Evolutionary conservation across 1,140 invertebrate species (phyloP).

Genomic region (Drosophila suzukii): DNA sequence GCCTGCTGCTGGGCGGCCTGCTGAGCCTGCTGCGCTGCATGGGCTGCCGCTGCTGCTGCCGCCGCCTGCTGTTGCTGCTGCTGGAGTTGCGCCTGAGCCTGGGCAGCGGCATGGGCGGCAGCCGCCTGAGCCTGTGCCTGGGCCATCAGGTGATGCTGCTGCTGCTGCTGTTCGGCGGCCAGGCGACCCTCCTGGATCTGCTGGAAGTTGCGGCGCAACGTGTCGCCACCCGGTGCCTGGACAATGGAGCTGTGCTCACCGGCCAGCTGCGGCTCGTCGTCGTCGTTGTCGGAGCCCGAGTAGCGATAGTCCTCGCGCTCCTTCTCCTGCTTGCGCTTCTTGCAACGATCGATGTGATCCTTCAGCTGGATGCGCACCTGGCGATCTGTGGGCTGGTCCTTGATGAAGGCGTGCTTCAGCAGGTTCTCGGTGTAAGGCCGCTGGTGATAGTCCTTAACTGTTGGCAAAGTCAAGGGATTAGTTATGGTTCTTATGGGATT

Average conservation of each 20-base stretch:
- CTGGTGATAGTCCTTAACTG: conserved; percentile 98
- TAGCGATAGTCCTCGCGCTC: conserved; percentile 93
- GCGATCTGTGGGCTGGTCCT: conserved; percentile 98
- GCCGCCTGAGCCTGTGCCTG: conserved; percentile 82
- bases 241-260: conserved; percentile 96
- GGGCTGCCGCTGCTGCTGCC: conserved; percentile 81
- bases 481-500: background rate
- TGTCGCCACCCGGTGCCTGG: conserved; percentile 95
- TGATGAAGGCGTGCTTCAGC: conserved; percentile 98
- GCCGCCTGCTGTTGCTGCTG: conserved; percentile 84
- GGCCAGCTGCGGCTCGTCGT: conserved; percentile 92
- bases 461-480: conserved; percentile 65
- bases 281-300: conserved; percentile 95
- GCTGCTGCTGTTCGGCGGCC: conserved; percentile 84
- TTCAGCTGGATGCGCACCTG: conserved; percentile 99
- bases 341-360: conserved; percentile 99
- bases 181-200: conserved; percentile 96
- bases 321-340: conserved; percentile 96
- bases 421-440: conserved; percentile 99
- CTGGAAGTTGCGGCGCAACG: conserved; percentile 97
- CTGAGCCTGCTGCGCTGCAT: conserved; percentile 58
- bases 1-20: conserved; percentile 83
- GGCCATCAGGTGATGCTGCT: conserved; percentile 71
- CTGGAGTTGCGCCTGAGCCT: conserved; percentile 72
- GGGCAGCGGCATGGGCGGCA: conserved; percentile 84